These are phyloP conservation scores for Meles meles DNA, from an alignment of 2,113 vertebrate genomes.

Conservation along the genomic window DNA sequence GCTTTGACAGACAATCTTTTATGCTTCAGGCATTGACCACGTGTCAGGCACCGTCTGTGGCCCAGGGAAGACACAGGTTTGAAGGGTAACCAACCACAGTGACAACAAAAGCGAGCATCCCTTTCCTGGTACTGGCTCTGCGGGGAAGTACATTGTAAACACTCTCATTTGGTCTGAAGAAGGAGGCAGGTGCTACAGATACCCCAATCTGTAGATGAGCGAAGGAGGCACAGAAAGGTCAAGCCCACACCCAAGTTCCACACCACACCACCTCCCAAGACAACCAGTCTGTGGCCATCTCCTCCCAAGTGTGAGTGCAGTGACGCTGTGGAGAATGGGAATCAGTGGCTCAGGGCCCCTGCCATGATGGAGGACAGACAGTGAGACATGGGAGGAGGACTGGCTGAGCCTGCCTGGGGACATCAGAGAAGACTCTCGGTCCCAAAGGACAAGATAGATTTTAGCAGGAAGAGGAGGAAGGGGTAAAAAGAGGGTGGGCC, in stretches of 20 bases:
- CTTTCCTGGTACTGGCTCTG: background rate
- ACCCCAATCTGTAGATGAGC: background rate
- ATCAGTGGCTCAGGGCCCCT: background rate
- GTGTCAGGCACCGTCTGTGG: background rate
- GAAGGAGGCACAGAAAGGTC: background rate
- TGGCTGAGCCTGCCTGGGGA: too few species aligned
- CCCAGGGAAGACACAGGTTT: background rate
- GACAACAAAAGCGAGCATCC: fast-evolving
- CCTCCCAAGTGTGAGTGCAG: background rate
- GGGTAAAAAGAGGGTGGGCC: fast-evolving
- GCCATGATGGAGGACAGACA: background rate
- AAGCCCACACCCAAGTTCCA: fast-evolving
- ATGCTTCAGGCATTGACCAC: too few species aligned
- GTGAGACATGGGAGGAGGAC: too few species aligned
- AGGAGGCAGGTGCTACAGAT: background rate
- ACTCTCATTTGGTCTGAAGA: background rate
- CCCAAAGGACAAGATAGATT: background rate
- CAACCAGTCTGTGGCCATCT: fast-evolving
- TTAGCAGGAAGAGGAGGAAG: background rate
- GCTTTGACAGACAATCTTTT: background rate
- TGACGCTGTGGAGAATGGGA: background rate
- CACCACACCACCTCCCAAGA: fast-evolving
- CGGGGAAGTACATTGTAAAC: fast-evolving
- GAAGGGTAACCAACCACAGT: background rate
- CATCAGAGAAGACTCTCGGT: background rate